phyloP scores from a whole-genome alignment of 1,140 invertebrate genomes.

The Orchesella cincta region DNA sequence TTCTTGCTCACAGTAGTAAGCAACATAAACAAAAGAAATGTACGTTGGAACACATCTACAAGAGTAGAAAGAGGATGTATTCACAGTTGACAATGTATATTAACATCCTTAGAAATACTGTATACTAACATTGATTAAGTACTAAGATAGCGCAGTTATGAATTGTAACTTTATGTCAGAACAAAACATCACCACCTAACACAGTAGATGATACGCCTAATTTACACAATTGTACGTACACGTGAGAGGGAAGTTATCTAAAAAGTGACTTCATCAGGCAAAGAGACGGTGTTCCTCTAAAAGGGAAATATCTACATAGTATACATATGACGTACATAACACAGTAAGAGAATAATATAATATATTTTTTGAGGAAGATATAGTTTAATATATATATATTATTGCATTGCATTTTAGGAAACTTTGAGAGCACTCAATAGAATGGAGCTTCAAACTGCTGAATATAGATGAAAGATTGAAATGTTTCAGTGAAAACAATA shows the following conservation, averaged over 20 bases:
- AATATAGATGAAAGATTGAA: too few species aligned
- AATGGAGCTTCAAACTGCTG: too few species aligned
- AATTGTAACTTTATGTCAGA: too few species aligned
- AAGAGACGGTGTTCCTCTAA: background rate
- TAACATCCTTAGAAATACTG: too few species aligned
- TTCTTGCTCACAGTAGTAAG: too few species aligned
- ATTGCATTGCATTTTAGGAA: background rate
- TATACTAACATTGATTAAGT: too few species aligned
- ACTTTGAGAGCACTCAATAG: too few species aligned
- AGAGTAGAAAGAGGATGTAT: background rate
- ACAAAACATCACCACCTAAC: too few species aligned
- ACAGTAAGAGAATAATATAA: background rate
- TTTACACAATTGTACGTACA: conserved; percentile 42
- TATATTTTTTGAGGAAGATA: background rate
- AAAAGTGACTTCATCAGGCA: background rate
- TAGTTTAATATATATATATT: background rate
- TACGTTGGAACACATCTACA: background rate
- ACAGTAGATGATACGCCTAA: background rate
- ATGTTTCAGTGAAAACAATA: too few species aligned
- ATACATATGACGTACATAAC: background rate
- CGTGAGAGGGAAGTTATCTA: conserved; percentile 36
- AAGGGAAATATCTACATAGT: background rate
- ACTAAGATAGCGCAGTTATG: too few species aligned
- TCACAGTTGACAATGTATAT: too few species aligned
- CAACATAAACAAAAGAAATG: too few species aligned